A percentile compares a stretch with the other conserved stretches of the same genome.
These are phyloP conservation scores for Balanococcus diminutus DNA, from an alignment of 2,888 invertebrate genomes.

Conservation along the genomic window DNA sequence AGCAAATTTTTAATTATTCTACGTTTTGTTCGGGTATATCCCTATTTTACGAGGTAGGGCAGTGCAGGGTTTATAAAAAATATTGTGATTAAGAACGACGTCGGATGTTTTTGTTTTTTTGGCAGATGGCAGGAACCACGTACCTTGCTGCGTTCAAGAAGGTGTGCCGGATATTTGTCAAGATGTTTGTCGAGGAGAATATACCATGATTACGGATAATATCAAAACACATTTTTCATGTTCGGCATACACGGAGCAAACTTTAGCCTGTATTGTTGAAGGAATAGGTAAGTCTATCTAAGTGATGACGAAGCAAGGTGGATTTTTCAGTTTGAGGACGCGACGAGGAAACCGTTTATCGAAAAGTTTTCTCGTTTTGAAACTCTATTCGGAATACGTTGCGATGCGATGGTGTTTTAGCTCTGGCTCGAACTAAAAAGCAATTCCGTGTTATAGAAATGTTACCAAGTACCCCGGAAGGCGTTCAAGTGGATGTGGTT, in stretches of 20 bases:
- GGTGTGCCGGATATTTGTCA: slow-evolving; percentile 83
- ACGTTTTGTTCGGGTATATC: no score
- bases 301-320: not conserved
- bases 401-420: not conserved
- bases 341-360: slow-evolving; percentile 11
- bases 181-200: slow-evolving; percentile 83
- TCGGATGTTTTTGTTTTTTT: not conserved
- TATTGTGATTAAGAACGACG: not conserved
- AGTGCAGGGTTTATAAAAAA: not conserved
- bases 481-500: slow-evolving; percentile 74
- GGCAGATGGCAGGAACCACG: slow-evolving; percentile 83
- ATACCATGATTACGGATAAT: slow-evolving; percentile 81
- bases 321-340: not conserved
- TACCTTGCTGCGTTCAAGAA: slow-evolving; percentile 82
- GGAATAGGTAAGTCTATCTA: slow-evolving; percentile 68
- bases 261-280: slow-evolving; percentile 81
- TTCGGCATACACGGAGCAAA: slow-evolving; percentile 80
- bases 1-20: slow-evolving; percentile 22
- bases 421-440: not conserved
- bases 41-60: no score
- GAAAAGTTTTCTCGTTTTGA: not conserved
- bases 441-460: slow-evolving; percentile 65
- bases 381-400: not conserved
- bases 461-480: slow-evolving; percentile 76
- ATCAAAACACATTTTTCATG: slow-evolving; percentile 85